phyloP scores from a whole-genome alignment of 2,797 vertebrate genomes.

The Zalophus californianus region DNA sequence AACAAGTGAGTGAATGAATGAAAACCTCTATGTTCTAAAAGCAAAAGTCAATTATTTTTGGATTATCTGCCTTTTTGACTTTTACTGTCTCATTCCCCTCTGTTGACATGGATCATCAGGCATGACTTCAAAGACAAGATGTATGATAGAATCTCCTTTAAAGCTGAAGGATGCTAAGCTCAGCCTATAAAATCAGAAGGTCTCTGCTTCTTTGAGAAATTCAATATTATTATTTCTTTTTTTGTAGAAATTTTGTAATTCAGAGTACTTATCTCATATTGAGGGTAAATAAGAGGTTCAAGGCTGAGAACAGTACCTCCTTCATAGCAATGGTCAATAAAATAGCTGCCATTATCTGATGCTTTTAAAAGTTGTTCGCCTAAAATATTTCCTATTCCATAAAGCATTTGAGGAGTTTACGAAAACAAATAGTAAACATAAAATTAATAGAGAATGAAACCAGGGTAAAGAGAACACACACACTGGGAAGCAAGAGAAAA shows the following conservation, averaged over 20 bases:
- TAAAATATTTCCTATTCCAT: not conserved
- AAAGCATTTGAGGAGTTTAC: not conserved
- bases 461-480: not conserved
- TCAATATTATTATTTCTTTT: conserved; percentile 52
- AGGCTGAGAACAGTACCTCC: not conserved
- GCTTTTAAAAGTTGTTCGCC: conserved; percentile 8
- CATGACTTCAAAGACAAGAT: not conserved
- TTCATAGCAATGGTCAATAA: not conserved
- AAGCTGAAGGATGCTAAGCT: not conserved
- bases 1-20: not conserved
- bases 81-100: not conserved
- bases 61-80: not conserved
- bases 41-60: not conserved
- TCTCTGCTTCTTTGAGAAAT: conserved; percentile 14
- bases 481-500: not conserved
- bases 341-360: not conserved
- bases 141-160: not conserved
- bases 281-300: not conserved
- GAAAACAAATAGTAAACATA: conserved; percentile 25
- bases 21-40: not conserved
- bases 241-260: not conserved
- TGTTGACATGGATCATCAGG: not conserved
- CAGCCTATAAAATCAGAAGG: conserved; percentile 12
- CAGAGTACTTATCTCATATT: not conserved
- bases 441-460: conserved; percentile 22